Evolutionary conservation across 2,113 vertebrate genomes (phyloP).

Genomic region (Balaeniceps rex): DNA sequence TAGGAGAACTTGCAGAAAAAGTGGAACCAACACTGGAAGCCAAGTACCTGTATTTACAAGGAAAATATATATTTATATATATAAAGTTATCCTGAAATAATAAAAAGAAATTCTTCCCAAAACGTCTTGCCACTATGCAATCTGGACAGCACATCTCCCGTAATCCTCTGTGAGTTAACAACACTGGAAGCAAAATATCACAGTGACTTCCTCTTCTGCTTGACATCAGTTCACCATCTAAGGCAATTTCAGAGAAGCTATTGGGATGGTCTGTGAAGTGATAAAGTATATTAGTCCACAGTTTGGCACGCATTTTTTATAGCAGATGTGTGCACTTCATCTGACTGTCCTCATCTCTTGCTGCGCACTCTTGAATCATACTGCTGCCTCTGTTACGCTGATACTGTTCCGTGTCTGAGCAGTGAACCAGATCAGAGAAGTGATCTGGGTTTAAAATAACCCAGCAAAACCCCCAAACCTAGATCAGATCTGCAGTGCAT

Average conservation of each 20-base stretch:
- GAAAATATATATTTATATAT: neutral
- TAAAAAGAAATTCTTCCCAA: neutral
- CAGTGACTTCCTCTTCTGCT: neutral
- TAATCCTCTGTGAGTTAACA: neutral
- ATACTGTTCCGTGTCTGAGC: neutral
- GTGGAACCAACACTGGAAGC: neutral
- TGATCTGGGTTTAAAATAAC: neutral
- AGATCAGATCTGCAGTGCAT: neutral
- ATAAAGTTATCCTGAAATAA: neutral
- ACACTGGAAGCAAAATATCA: neutral
- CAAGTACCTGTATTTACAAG: neutral
- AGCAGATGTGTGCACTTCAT: neutral
- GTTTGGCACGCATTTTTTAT: neutral
- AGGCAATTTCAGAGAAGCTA: neutral
- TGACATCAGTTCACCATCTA: conserved; percentile 6
- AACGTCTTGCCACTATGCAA: neutral
- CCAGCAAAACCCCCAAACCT: neutral
- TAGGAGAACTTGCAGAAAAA: neutral
- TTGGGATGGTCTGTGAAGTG: neutral
- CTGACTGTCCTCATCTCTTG: neutral
- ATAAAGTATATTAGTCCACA: neutral
- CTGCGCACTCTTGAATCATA: neutral
- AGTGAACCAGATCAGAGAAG: neutral
- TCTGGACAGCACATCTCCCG: neutral
- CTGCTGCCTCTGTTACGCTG: neutral